Evolutionary conservation across 2,888 invertebrate genomes (phyloP).

Genomic region (Troglohyphantes excavatus): DNA sequence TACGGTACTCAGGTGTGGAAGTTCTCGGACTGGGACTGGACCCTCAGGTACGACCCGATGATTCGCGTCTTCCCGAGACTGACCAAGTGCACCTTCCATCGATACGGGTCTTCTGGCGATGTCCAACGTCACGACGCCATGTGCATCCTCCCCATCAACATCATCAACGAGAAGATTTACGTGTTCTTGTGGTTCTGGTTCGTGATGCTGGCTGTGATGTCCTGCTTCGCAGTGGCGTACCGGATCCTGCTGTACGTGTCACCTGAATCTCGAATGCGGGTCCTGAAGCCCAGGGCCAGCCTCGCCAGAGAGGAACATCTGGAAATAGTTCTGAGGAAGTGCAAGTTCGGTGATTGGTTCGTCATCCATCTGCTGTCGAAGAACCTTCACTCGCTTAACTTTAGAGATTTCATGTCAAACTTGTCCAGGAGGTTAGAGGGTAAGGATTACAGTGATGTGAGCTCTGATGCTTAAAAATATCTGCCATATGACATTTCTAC

Average conservation of each 20-base stretch:
- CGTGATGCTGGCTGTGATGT: constrained; percentile 87
- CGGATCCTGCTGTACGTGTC: constrained; percentile 87
- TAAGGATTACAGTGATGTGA: constrained; percentile 44
- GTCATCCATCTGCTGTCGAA: constrained; percentile 87
- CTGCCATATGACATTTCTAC: background rate
- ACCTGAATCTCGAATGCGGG: constrained; percentile 89
- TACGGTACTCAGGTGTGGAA: constrained; percentile 83
- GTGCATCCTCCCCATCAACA: constrained; percentile 93
- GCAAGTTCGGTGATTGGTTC: constrained; percentile 85
- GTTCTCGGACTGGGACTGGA: constrained; percentile 80
- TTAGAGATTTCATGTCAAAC: constrained; percentile 88
- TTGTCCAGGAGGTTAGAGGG: constrained; percentile 86
- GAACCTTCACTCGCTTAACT: constrained; percentile 93
- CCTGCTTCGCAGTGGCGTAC: constrained; percentile 91
- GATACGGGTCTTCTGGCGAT: constrained; percentile 93
- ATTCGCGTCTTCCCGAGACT: constrained; percentile 91
- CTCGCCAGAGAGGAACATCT: constrained; percentile 90
- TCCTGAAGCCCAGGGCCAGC: constrained; percentile 92
- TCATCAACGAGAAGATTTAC: constrained; percentile 94
- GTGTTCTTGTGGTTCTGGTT: constrained; percentile 86
- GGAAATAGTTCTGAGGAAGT: constrained; percentile 89
- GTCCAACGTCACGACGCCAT: constrained; percentile 93
- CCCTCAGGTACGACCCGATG: constrained; percentile 80
- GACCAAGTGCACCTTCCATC: constrained; percentile 95
- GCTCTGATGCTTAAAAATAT: constrained; percentile 42